phyloP scores from a whole-genome alignment of 1,140 invertebrate species.

The Drosophila pruinosa region DNA sequence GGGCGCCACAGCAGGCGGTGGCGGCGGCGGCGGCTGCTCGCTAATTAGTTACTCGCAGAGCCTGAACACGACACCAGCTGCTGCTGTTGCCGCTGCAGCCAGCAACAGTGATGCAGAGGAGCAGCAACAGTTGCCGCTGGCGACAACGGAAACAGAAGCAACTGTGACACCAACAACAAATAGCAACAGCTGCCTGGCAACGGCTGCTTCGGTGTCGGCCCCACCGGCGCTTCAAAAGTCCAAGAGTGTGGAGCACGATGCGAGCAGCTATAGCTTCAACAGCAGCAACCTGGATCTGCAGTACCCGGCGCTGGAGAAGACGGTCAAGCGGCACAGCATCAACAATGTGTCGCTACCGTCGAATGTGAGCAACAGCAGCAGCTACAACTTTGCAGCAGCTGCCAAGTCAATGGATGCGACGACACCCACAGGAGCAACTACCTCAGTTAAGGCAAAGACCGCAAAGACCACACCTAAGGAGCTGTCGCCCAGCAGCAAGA shows the following conservation, averaged over 20 bases:
- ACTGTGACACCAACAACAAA: background rate
- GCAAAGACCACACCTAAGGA: constrained; percentile 21
- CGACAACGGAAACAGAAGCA: background rate
- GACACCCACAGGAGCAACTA: constrained; percentile 14
- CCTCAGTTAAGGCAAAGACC: constrained; percentile 24
- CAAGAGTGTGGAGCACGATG: constrained; percentile 78
- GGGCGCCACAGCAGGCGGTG: background rate
- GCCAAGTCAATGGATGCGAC: constrained; percentile 35
- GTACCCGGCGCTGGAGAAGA: constrained; percentile 81
- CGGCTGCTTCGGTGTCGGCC: constrained; percentile 14
- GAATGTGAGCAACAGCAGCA: background rate
- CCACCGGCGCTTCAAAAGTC: constrained; percentile 74
- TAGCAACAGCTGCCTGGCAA: constrained; percentile 9
- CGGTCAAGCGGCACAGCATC: constrained; percentile 78
- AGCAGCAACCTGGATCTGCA: constrained; percentile 78
- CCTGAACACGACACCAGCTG: constrained; percentile 38
- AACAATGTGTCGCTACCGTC: constrained; percentile 55
- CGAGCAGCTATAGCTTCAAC: constrained; percentile 66
- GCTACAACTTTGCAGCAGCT: constrained; percentile 71
- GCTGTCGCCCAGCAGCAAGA: constrained; percentile 13
- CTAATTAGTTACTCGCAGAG: constrained; percentile 63
- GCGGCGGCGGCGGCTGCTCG: constrained; percentile 16
- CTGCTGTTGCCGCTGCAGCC: constrained; percentile 15
- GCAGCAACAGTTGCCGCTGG: background rate
- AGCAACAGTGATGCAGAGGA: constrained; percentile 45